Percentiles rank a stretch among this genome's conserved stretches.
phyloP scores from a whole-genome alignment of 92 coral and sea anemone species.

The Phymanthus crucifer region DNA sequence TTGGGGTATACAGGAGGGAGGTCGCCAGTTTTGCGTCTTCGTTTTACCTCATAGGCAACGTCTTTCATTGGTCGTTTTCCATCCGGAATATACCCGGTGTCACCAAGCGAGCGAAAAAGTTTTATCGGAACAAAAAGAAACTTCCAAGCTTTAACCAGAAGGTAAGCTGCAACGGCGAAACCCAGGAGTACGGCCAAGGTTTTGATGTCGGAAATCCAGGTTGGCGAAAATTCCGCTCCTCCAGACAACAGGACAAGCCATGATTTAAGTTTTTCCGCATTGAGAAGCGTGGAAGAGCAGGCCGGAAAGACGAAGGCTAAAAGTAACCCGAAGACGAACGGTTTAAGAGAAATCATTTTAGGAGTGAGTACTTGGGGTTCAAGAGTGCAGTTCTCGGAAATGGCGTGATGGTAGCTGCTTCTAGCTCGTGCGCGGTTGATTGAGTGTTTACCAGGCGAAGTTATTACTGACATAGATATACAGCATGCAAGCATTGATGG shows the following conservation, averaged over 20 bases:
- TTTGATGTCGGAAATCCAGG: neutral
- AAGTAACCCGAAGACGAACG: neutral
- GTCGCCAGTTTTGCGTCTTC: conserved; percentile 60
- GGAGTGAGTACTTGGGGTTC: no score
- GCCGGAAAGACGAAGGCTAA: neutral
- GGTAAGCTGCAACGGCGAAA: conserved; percentile 19
- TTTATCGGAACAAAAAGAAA: conserved; percentile 67
- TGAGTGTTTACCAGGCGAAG: no score
- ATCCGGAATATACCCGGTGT: conserved; percentile 72
- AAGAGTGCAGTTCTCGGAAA: no score
- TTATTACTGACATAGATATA: no score
- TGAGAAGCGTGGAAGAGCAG: neutral
- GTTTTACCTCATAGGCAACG: conserved; percentile 62
- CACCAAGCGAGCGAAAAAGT: conserved; percentile 60
- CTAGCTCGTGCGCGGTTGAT: no score
- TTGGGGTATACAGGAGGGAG: conserved; percentile 94
- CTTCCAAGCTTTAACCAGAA: conserved; percentile 57
- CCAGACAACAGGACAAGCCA: conserved; percentile 6
- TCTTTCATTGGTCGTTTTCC: conserved; percentile 62
- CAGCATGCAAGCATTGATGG: no score
- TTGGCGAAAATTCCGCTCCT: conserved; percentile 4
- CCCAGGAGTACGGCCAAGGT: conserved; percentile 21
- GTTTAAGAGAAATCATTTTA: conserved; percentile 2
- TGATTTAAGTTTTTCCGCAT: neutral
- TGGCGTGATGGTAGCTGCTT: no score